A percentile compares a stretch with the other conserved stretches of the same genome.
Evolutionary conservation across 2,888 invertebrate genomes (phyloP).

Genomic region (Leptura quadrifasciata): DNA sequence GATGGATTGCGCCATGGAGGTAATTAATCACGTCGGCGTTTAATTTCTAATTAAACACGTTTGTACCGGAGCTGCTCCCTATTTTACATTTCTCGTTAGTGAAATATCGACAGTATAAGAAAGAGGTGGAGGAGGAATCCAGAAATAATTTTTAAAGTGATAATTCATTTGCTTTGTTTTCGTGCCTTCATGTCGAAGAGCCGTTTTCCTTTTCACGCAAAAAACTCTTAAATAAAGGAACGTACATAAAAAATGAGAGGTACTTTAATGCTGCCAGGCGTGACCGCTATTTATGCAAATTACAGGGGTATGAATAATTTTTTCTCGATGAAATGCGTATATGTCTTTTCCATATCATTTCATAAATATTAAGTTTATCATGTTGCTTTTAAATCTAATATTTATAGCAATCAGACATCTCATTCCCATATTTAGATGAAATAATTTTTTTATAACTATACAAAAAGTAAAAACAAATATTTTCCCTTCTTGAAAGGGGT

Average conservation of each 20-base stretch:
- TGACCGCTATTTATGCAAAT: slow-evolving; percentile 23
- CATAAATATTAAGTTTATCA: background rate
- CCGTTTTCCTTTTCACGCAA: background rate
- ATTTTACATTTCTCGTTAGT: background rate
- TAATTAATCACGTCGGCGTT: slow-evolving; percentile 12
- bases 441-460: too few relatives aligned
- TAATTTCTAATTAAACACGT: slow-evolving; percentile 18
- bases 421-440: too few relatives aligned
- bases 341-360: background rate
- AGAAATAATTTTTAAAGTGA: slow-evolving; percentile 5
- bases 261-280: background rate
- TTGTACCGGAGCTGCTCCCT: slow-evolving; percentile 14
- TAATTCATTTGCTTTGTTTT: background rate
- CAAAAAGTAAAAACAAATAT: too few relatives aligned
- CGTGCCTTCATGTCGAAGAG: background rate
- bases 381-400: background rate
- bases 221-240: background rate
- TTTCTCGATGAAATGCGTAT: background rate
- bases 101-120: slow-evolving; percentile 5
- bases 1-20: slow-evolving; percentile 11
- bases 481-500: too few relatives aligned
- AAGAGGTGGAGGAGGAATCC: background rate
- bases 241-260: slow-evolving; percentile 5
- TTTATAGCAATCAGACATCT: background rate
- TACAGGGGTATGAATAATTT: background rate